A percentile compares a stretch with the other conserved stretches of the same genome.
Evolutionary conservation across 2,113 vertebrate genomes (phyloP).

Genomic region (Pluvianellus socialis): DNA sequence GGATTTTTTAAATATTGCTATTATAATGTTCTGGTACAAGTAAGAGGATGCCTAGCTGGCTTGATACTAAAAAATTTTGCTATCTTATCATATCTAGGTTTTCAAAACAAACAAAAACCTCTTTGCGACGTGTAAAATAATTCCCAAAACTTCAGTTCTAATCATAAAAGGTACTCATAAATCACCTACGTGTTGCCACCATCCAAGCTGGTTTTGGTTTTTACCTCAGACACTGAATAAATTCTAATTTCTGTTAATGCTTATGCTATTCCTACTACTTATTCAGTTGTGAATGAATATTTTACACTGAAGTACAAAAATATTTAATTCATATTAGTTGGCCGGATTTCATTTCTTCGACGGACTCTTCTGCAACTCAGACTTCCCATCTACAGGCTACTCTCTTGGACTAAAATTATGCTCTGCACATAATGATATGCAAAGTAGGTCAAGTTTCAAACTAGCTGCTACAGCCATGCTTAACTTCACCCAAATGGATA

Average conservation of each 20-base stretch:
- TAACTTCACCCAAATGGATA: constrained; percentile 1
- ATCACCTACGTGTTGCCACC: background rate
- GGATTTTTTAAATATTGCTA: background rate
- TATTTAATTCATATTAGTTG: constrained; percentile 30
- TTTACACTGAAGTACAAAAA: constrained; percentile 29
- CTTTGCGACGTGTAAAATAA: background rate
- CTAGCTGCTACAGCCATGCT: background rate
- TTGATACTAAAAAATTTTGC: background rate
- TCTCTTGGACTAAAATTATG: constrained; percentile 35
- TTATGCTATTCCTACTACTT: constrained; percentile 27
- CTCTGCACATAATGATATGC: constrained; percentile 8
- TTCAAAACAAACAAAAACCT: background rate
- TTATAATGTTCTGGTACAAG: background rate
- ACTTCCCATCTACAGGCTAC: constrained; percentile 20
- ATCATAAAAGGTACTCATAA: constrained; percentile 14
- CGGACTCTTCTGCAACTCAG: background rate
- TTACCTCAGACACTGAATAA: constrained; percentile 37
- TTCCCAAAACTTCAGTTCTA: background rate
- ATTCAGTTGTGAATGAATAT: constrained; percentile 24
- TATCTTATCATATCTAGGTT: background rate
- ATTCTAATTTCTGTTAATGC: constrained; percentile 43
- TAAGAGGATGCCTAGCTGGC: background rate
- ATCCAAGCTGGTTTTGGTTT: background rate
- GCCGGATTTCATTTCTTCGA: constrained; percentile 33
- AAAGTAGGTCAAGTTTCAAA: constrained; percentile 40